These are phyloP conservation scores for Cyprinus carpio DNA, from an alignment of 2,113 vertebrate species.

Conservation along the genomic window DNA sequence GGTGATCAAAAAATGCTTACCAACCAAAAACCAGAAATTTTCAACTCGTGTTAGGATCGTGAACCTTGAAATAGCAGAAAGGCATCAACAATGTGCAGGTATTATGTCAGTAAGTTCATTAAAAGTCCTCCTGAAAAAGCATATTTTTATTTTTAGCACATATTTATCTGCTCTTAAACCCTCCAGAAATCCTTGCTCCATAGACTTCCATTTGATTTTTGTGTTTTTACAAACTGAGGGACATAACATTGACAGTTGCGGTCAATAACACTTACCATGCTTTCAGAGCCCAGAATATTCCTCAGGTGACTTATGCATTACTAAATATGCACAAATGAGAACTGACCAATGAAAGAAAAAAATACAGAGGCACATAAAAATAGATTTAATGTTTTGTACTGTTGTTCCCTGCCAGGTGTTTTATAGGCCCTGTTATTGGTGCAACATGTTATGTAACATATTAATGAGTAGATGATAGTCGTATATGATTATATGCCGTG, in stretches of 20 bases:
- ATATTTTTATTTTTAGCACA: background rate
- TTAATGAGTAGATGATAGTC: constrained; percentile 1
- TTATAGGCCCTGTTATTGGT: background rate
- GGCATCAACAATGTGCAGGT: background rate
- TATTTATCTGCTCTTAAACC: background rate
- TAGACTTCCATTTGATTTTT: background rate
- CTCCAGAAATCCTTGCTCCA: background rate
- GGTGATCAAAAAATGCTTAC: background rate
- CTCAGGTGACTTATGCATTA: background rate
- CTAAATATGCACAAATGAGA: background rate
- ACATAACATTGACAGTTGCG: too few relatives aligned
- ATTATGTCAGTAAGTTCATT: background rate
- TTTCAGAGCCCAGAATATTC: background rate
- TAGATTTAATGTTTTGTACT: constrained; percentile 24
- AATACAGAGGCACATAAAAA: constrained; percentile 25
- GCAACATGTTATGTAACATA: background rate
- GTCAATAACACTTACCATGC: background rate
- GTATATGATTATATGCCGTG: background rate
- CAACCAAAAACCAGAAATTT: background rate
- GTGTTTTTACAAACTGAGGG: background rate
- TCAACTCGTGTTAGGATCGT: background rate
- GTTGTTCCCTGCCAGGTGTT: constrained; percentile 1
- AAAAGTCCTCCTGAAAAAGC: background rate
- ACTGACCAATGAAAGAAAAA: background rate
- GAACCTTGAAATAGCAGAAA: background rate